These are phyloP conservation scores for Heteromormyrus szaboi DNA, from an alignment of 2,797 vertebrate species.

Conservation along the genomic window DNA sequence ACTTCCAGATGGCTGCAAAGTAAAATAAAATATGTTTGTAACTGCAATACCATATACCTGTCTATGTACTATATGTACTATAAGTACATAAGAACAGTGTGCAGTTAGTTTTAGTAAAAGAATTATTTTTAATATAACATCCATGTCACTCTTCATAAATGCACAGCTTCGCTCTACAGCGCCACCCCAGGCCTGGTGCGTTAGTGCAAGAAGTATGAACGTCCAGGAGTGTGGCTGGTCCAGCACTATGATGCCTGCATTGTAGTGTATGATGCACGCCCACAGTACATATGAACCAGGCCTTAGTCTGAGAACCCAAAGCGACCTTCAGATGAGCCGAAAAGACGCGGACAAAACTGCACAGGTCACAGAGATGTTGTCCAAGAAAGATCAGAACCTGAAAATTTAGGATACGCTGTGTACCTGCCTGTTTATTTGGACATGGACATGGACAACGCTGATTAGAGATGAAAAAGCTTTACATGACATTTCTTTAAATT, in stretches of 20 bases:
- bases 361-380: background rate
- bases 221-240: background rate
- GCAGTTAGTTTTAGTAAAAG: background rate
- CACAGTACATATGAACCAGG: background rate
- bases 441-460: background rate
- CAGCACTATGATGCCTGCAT: background rate
- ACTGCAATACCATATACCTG: background rate
- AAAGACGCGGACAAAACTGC: background rate
- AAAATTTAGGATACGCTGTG: background rate
- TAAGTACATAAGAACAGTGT: background rate
- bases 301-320: background rate
- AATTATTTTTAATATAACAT: background rate
- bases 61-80: background rate
- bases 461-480: background rate
- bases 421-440: background rate
- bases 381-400: background rate
- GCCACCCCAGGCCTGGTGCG: background rate
- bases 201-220: background rate
- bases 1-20: background rate
- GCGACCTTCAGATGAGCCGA: background rate
- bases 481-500: background rate
- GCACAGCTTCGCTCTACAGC: background rate
- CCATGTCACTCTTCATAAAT: background rate
- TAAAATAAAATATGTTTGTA: background rate
- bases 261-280: background rate